Percentiles rank a stretch among this genome's conserved stretches.
phyloP scores from a whole-genome alignment of 2,113 vertebrate genomes.

The Tichodroma muraria region DNA sequence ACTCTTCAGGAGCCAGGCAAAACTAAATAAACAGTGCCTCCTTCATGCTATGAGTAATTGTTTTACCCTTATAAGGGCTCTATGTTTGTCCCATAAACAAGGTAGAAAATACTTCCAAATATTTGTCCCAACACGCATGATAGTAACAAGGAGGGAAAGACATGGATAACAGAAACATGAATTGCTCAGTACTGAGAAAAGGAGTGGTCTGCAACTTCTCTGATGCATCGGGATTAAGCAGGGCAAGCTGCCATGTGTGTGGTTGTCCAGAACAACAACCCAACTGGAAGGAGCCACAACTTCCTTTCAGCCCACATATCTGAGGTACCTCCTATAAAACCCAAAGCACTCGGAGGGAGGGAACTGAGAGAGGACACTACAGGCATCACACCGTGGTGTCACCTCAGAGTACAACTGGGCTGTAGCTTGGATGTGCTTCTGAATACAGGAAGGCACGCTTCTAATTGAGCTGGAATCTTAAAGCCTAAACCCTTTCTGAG shows the following conservation, averaged over 20 bases:
- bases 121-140: neutral
- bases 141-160: neutral
- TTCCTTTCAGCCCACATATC: neutral
- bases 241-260: neutral
- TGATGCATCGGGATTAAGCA: fast-evolving
- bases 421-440: neutral
- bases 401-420: neutral
- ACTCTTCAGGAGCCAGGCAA: neutral
- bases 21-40: neutral
- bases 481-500: neutral
- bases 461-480: neutral
- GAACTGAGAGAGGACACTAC: neutral
- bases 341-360: neutral
- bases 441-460: neutral
- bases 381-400: neutral
- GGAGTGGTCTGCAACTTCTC: neutral
- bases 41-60: neutral
- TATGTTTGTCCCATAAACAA: neutral
- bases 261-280: neutral
- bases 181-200: neutral
- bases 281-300: neutral
- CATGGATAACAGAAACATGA: neutral
- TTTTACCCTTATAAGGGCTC: neutral
- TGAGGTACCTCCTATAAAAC: neutral
- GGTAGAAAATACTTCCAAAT: neutral